A percentile compares a stretch with the other conserved stretches of the same genome.
phyloP scores from a whole-genome alignment of 2,113 vertebrate species.

The Macroglossus sobrinus region DNA sequence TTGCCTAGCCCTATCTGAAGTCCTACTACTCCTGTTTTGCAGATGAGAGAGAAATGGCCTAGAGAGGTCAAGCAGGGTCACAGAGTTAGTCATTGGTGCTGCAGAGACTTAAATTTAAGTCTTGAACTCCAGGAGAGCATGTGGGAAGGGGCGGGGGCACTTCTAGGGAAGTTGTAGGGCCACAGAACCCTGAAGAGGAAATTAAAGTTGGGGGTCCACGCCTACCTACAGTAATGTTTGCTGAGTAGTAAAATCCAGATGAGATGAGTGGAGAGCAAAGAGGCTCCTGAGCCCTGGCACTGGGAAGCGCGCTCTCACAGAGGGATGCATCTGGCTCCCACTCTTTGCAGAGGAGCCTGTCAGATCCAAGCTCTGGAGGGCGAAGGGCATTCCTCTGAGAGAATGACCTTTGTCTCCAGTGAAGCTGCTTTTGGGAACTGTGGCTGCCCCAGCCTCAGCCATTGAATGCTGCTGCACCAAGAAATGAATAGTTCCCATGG shows the following conservation, averaged over 20 bases:
- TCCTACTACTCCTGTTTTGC: not conserved
- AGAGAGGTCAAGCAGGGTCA: not conserved
- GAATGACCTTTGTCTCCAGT: slow-evolving; percentile 46
- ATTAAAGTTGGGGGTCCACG: rapidly evolving
- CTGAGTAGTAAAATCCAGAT: not conserved
- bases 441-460: not conserved
- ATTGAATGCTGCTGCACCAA: not conserved
- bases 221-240: not conserved
- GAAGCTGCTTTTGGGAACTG: not conserved
- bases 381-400: slow-evolving; percentile 37
- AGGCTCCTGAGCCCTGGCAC: rapidly evolving
- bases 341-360: not conserved
- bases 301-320: not conserved
- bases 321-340: not conserved
- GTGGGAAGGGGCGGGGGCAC: not conserved
- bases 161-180: not conserved
- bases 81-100: not conserved
- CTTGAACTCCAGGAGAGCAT: not conserved
- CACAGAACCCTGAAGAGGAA: not conserved
- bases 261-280: not conserved
- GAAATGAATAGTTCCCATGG: slow-evolving; percentile 43
- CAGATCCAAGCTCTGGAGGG: not conserved
- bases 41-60: not conserved
- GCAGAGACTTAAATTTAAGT: not conserved
- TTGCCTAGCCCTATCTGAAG: not conserved